phyloP scores from a whole-genome alignment of 2,797 vertebrate species.

The Tenualosa thibaudeaui region DNA sequence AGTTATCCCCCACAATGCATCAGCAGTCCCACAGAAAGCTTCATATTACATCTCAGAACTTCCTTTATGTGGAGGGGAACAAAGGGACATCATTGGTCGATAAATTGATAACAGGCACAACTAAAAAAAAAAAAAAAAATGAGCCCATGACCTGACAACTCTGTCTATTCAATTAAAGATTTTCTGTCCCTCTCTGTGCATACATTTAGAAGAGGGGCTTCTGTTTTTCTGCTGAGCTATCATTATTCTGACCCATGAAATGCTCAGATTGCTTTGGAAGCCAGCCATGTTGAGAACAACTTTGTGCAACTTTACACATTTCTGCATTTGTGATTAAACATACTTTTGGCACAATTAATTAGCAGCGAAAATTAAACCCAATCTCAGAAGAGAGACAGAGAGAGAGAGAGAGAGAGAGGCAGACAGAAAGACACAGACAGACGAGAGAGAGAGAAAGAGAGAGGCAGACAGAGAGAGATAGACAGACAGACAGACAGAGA shows the following conservation, averaged over 20 bases:
- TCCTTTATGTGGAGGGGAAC: constrained; percentile 1
- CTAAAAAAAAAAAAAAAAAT: neutral
- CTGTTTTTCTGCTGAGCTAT: constrained; percentile 5
- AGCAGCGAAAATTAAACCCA: neutral
- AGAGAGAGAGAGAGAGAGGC: neutral
- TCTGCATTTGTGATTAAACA: neutral
- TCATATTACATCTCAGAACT: constrained; percentile 10
- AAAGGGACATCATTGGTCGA: neutral
- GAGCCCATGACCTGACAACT: neutral
- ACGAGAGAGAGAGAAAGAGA: neutral
- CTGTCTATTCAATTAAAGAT: constrained; percentile 4
- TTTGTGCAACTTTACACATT: neutral
- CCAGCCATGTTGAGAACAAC: neutral
- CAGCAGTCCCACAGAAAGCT: neutral
- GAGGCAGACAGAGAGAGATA: neutral
- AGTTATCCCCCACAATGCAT: neutral
- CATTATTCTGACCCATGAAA: neutral
- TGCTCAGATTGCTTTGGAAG: neutral
- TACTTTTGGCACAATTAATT: constrained; percentile 8
- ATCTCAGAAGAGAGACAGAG: neutral
- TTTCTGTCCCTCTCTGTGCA: neutral
- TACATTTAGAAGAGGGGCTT: neutral
- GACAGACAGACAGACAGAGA: neutral
- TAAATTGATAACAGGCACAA: neutral
- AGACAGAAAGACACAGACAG: neutral